A percentile compares a stretch with the other conserved stretches of the same genome.
These are phyloP conservation scores for Idaea straminata DNA, from an alignment of 2,888 invertebrate species.

Conservation along the genomic window DNA sequence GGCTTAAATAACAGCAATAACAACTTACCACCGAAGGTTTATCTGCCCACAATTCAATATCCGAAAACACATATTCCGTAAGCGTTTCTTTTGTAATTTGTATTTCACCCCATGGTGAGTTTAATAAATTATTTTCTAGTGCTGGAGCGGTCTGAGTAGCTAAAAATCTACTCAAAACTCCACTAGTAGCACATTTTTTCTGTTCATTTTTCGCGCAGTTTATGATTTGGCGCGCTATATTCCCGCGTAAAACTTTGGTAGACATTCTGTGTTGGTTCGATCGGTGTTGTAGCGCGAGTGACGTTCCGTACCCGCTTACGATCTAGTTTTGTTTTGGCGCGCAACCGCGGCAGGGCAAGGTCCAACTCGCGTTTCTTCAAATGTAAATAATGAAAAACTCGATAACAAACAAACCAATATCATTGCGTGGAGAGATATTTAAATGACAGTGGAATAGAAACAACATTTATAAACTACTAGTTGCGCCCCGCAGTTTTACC, in stretches of 20 bases:
- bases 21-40: slow-evolving; percentile 83
- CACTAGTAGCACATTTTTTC: slow-evolving; percentile 29
- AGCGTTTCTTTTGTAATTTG: slow-evolving; percentile 78
- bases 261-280: slow-evolving; percentile 67
- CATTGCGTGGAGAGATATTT: slow-evolving; percentile 21
- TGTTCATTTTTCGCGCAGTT: slow-evolving; percentile 50
- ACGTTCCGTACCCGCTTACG: slow-evolving; percentile 37
- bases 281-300: slow-evolving; percentile 51
- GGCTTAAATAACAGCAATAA: neutral
- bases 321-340: slow-evolving; percentile 57
- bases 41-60: slow-evolving; percentile 78
- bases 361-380: slow-evolving; percentile 53
- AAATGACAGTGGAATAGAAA: neutral
- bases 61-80: slow-evolving; percentile 81
- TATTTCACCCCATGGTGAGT: slow-evolving; percentile 73
- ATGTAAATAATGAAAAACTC: slow-evolving; percentile 40
- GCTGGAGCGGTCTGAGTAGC: slow-evolving; percentile 59
- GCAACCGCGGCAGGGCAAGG: slow-evolving; percentile 60
- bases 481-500: no score
- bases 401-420: slow-evolving; percentile 35
- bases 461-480: neutral
- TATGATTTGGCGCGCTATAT: slow-evolving; percentile 60
- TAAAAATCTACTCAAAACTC: slow-evolving; percentile 45
- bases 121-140: slow-evolving; percentile 53
- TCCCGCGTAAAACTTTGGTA: slow-evolving; percentile 72